Evolutionary conservation across 2,113 vertebrate genomes (phyloP).

Genomic region (Copsychus sechellarum): DNA sequence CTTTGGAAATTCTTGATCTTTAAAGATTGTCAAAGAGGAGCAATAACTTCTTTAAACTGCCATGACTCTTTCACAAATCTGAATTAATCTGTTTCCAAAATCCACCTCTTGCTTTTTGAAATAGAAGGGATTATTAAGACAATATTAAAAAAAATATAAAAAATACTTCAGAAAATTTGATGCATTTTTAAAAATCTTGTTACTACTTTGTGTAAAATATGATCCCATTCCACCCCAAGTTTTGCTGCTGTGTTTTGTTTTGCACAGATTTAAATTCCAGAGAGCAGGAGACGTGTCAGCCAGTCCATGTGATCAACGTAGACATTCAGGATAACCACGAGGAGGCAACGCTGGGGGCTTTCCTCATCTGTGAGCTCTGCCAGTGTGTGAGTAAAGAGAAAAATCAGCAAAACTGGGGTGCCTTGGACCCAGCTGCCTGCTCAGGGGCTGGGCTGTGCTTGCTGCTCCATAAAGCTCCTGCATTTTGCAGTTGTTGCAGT

Average conservation of each 20-base stretch:
- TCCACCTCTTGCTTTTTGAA: background rate
- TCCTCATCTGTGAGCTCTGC: slow-evolving; percentile 98
- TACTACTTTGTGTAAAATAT: background rate
- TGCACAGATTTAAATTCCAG: slow-evolving; percentile 84
- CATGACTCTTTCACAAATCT: background rate
- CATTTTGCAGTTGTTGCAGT: accelerated
- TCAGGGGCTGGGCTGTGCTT: background rate
- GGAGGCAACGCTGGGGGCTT: slow-evolving; percentile 95
- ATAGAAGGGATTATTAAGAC: background rate
- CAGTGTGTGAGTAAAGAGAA: slow-evolving; percentile 90
- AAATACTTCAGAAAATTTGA: background rate
- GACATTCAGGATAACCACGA: slow-evolving; percentile 99
- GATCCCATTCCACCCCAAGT: background rate
- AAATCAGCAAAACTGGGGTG: accelerated
- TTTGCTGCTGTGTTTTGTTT: background rate
- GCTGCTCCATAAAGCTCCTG: background rate
- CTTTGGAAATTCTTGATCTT: background rate
- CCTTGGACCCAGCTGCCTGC: background rate
- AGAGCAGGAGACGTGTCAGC: slow-evolving; percentile 95
- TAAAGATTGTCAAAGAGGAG: background rate
- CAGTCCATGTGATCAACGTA: slow-evolving; percentile 97
- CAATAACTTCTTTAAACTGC: background rate
- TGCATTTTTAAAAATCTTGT: accelerated
- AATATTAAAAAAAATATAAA: background rate
- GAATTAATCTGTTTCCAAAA: background rate